Evolutionary conservation across 2,888 invertebrate species (phyloP).

Genomic region (Argyresthia goedartella): DNA sequence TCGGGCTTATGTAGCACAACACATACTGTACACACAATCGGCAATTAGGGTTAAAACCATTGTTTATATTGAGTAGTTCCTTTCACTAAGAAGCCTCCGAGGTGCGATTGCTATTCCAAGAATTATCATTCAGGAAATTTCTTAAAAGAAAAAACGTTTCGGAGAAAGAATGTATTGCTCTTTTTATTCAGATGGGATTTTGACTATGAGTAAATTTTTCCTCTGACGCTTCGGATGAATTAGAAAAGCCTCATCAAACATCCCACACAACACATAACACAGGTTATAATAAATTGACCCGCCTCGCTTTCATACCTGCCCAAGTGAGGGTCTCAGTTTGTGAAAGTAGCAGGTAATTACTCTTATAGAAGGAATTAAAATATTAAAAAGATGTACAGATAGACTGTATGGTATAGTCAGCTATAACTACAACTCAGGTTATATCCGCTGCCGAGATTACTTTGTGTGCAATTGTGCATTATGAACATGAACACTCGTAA

Average conservation of each 20-base stretch:
- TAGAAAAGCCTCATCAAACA: not conserved
- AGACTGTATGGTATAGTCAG: not conserved
- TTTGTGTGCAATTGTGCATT: not conserved
- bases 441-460: not conserved
- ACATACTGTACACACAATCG: too few relatives aligned
- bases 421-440: not conserved
- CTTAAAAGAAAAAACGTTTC: too few relatives aligned
- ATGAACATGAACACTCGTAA: not conserved
- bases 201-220: not conserved
- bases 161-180: too few relatives aligned
- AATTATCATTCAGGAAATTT: too few relatives aligned
- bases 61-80: too few relatives aligned
- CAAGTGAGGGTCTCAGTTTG: not conserved
- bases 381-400: not conserved
- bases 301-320: not conserved
- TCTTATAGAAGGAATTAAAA: conserved; percentile 2
- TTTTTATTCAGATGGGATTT: too few relatives aligned
- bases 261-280: not conserved
- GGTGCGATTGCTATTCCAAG: too few relatives aligned
- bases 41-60: too few relatives aligned
- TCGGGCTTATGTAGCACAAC: not conserved
- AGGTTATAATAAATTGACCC: not conserved
- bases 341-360: conserved; percentile 3
- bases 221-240: not conserved
- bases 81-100: too few relatives aligned